Base-by-base conservation (phyloP, 2,797 vertebrate species). In the Alosa sapidissima region DNA sequence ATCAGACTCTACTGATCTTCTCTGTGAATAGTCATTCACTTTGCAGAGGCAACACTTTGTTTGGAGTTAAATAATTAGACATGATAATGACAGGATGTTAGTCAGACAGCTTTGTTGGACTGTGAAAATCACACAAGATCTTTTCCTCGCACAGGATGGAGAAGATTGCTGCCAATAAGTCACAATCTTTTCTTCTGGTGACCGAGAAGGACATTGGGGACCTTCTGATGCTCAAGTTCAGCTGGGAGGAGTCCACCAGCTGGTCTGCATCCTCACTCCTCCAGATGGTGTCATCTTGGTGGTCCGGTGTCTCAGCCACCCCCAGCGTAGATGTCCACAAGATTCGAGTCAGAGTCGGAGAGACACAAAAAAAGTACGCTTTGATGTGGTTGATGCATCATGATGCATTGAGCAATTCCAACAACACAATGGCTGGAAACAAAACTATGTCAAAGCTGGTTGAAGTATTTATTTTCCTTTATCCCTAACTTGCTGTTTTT, bases 161-260 rank as follows among this genome's bases (percentile, higher is more conserved):
- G 85, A 95, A 93, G 86, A 93, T 95, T 7, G 14, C 86, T 0
- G 85, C 90, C 83, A 95, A 95, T 85, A 94, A 85, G 89, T 96
- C 94, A 0, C 94, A 94, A 19, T 96, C 95, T 0, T 96, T 96
- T 88, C 93, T 96, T 83, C 89, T 96, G 86, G 93, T 96, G 89
- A 95, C 94, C 0, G 95, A 96, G 88, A 92, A 91, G 68, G 92
- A 96, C 28, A 92, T 96, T 0, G 95, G 96, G 0, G 94, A 96
- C 48, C 91, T 96, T 87, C 81, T 96, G 89, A 94, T 94, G 94
- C 68, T 96, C 83, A 95, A 89, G 90, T 94, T 96, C 65, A 95
- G 91, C 65, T 94, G 93, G 94, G 93, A 94, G 87, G 92, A 94
- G 33, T 86, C 91, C 5, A 91, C 90, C 3, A 89, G 92, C 65